These are phyloP conservation scores for Scrobipalpa costella DNA, from an alignment of 2,888 invertebrate species.

Conservation along the genomic window DNA sequence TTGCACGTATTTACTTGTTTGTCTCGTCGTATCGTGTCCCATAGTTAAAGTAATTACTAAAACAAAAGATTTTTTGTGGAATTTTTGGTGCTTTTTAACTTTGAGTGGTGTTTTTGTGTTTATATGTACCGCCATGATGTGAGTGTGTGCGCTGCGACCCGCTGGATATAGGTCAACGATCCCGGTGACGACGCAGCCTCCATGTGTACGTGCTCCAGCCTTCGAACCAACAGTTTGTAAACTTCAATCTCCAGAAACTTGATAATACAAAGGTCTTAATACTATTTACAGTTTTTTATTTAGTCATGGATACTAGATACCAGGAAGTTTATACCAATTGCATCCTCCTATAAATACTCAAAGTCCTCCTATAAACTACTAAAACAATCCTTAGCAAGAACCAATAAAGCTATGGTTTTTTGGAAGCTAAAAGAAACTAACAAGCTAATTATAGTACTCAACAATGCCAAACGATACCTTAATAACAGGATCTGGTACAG, in stretches of 20 bases:
- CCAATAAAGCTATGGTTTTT: no score
- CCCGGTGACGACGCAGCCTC: background rate
- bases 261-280: no score
- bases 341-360: no score
- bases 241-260: background rate
- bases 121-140: background rate
- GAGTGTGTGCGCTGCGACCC: background rate
- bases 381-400: no score
- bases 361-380: no score
- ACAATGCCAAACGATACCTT: no score
- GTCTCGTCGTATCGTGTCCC: background rate
- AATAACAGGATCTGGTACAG: no score
- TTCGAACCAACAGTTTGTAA: background rate
- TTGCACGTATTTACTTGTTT: background rate
- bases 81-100: background rate
- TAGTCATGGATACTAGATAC: no score
- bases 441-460: no score
- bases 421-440: no score
- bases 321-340: no score
- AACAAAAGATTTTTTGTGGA: background rate
- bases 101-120: background rate
- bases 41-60: background rate
- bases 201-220: background rate
- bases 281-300: no score
- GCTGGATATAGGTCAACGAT: slow-evolving; percentile 5